Percentiles rank a stretch among this genome's conserved stretches.
These are phyloP conservation scores for Tokudaia muenninki DNA, from an alignment of 2,797 vertebrate species.

Conservation along the genomic window DNA sequence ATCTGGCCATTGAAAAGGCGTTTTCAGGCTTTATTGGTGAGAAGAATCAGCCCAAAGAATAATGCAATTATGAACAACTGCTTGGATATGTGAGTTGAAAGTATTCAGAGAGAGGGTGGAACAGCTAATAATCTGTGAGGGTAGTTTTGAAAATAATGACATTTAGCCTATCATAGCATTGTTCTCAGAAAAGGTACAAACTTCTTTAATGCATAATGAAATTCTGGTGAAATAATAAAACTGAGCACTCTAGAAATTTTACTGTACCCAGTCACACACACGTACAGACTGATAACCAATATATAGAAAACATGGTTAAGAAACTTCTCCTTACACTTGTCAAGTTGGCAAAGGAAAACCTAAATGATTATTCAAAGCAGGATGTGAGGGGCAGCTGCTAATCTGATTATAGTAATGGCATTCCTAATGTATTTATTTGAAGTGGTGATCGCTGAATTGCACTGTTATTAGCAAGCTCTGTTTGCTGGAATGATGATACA, in stretches of 20 bases:
- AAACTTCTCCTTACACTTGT: constrained; percentile 2
- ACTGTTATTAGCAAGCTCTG: constrained; percentile 58
- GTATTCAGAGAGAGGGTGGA: constrained; percentile 46
- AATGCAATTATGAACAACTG: constrained; percentile 67
- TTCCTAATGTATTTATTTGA: constrained; percentile 77
- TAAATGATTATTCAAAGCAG: constrained; percentile 63
- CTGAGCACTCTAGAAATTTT: neutral
- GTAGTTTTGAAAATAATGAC: constrained; percentile 74
- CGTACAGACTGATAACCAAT: neutral
- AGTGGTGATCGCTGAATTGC: constrained; percentile 64
- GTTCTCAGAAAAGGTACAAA: constrained; percentile 63
- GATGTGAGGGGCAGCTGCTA: constrained; percentile 54
- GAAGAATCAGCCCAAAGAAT: constrained; percentile 71
- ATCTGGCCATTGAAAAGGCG: constrained; percentile 68
- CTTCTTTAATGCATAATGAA: constrained; percentile 66
- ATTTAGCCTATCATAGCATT: constrained; percentile 72
- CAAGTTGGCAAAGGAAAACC: constrained; percentile 62
- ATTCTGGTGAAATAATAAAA: constrained; percentile 52
- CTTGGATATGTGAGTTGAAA: constrained; percentile 76
- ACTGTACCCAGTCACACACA: neutral
- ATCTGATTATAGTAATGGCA: constrained; percentile 75
- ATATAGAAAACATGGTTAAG: constrained; percentile 44
- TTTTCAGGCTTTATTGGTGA: constrained; percentile 71
- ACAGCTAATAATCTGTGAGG: constrained; percentile 69
- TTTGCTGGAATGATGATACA: constrained; percentile 72